Conservation (phyloP, 2,113 vertebrate genomes). For the Sus scrofa region T2T-Sscrofa CM000821.6:36928001-36928500, state of each 20-base stretch:
- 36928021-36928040: background rate
- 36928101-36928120: background rate
- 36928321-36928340: background rate
- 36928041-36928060: background rate
- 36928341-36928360: background rate
- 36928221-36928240: background rate
- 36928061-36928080: background rate
- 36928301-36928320: background rate
- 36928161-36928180: too few species aligned
- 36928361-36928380: slow-evolving; percentile 21
- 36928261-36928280: background rate
- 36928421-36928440: background rate
- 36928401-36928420: background rate
- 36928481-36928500: background rate
- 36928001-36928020: background rate
- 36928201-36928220: background rate
- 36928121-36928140: background rate
- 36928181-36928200: background rate
- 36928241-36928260: background rate
- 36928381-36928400: background rate
- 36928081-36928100: background rate
- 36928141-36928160: background rate
- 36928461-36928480: background rate
- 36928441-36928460: background rate
- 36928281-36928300: background rate